Conservation (phyloP, 2,797 vertebrate genomes). For the Malacoraja senta region DNA sequence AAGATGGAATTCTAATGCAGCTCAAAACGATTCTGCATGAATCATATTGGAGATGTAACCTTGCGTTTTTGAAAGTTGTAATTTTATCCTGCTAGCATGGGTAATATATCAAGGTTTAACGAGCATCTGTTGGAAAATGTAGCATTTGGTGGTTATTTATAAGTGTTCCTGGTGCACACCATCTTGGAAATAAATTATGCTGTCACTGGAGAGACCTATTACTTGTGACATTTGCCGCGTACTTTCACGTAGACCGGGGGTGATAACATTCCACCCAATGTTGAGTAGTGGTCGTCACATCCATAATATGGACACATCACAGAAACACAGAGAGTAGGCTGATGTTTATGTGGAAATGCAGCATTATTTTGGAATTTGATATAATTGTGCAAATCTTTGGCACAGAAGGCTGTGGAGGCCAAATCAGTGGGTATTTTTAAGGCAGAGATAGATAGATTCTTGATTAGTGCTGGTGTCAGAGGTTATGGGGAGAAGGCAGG, state of each 20-base stretch:
- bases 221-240: not conserved
- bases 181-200: conserved; percentile 8
- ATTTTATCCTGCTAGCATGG: conserved; percentile 9
- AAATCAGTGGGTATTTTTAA: no score
- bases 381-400: no score
- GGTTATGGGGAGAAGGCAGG: no score
- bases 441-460: no score
- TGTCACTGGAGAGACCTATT: not conserved
- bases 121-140: conserved; percentile 19
- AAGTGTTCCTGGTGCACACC: not conserved
- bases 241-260: not conserved
- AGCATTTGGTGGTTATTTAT: not conserved
- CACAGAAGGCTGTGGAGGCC: no score
- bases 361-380: not conserved
- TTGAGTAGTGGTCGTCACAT: not conserved
- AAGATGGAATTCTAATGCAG: not conserved
- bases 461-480: no score
- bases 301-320: not conserved
- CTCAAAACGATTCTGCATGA: conserved; percentile 14
- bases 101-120: conserved; percentile 17
- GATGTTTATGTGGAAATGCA: not conserved
- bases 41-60: not conserved
- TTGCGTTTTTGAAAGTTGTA: not conserved
- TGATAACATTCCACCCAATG: not conserved
- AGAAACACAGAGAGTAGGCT: not conserved